Percentiles rank a stretch among this genome's conserved stretches.
Evolutionary conservation across 2,888 invertebrate genomes (phyloP).

Genomic region (Phoronis australis): DNA sequence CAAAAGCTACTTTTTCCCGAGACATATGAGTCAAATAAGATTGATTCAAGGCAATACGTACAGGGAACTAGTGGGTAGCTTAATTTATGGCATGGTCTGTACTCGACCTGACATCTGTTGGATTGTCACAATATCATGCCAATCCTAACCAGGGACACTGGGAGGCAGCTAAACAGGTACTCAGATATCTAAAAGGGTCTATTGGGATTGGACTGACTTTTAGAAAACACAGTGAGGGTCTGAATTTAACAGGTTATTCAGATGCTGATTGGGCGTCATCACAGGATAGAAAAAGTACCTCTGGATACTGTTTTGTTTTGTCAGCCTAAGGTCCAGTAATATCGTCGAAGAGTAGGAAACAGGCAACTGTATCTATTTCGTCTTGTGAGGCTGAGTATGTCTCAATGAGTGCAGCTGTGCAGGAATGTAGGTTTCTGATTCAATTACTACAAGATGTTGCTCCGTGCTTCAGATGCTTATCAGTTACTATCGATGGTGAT

Average conservation of each 20-base stretch:
- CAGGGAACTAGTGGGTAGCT: slow-evolving; percentile 3
- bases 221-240: slow-evolving; percentile 1
- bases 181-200: slow-evolving; percentile 7
- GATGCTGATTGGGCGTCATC: slow-evolving; percentile 2
- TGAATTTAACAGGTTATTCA: not conserved
- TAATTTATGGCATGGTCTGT: slow-evolving; percentile 8
- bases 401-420: not conserved
- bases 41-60: slow-evolving; percentile 1
- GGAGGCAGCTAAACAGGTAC: slow-evolving; percentile 5
- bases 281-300: slow-evolving; percentile 2
- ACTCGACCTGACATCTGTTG: slow-evolving; percentile 6
- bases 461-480: too few relatives aligned
- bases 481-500: slow-evolving; percentile 2
- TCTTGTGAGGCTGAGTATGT: slow-evolving; percentile 5
- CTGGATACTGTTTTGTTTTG: not conserved
- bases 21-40: not conserved
- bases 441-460: not conserved
- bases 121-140: slow-evolving; percentile 6
- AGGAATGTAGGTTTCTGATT: slow-evolving; percentile 1
- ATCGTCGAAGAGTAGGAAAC: too few relatives aligned
- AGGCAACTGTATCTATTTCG: too few relatives aligned
- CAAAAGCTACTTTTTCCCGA: not conserved
- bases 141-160: slow-evolving; percentile 2
- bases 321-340: too few relatives aligned
- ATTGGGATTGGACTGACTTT: slow-evolving; percentile 1